Conservation (phyloP, 1,140 invertebrate species). For the Chironomus tepperi region DNA sequence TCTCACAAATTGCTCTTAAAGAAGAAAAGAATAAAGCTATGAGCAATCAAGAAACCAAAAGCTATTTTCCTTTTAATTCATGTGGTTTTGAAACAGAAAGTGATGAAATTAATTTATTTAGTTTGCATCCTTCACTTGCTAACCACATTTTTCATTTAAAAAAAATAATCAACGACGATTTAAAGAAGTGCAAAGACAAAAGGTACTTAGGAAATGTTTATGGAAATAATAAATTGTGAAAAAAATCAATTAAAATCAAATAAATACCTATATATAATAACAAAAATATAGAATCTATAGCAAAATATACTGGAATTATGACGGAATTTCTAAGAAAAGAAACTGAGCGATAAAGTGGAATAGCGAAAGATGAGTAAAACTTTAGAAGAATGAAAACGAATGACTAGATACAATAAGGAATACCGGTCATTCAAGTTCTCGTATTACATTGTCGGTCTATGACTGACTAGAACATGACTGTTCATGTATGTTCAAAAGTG, state of each 20-base stretch:
- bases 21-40: background rate
- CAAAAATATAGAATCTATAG: background rate
- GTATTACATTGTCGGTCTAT: background rate
- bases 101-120: slow-evolving; percentile 21
- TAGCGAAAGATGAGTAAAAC: too few relatives aligned
- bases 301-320: background rate
- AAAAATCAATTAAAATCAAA: background rate
- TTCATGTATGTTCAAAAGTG: background rate
- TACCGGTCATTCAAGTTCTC: slow-evolving; percentile 17
- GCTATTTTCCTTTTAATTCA: slow-evolving; percentile 2
- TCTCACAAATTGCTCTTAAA: background rate
- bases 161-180: background rate
- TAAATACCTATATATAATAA: background rate
- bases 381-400: too few relatives aligned
- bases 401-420: background rate
- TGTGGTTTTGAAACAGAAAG: slow-evolving; percentile 13
- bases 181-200: background rate
- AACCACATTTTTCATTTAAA: slow-evolving; percentile 11
- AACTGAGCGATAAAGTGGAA: background rate
- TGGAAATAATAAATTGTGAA: background rate
- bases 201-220: background rate
- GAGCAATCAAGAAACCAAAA: background rate
- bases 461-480: background rate
- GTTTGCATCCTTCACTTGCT: background rate
- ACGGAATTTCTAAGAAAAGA: background rate